A percentile compares a stretch with the other conserved stretches of the same genome.
These are phyloP conservation scores for Drosophila planitibia DNA, from an alignment of 2,888 invertebrate genomes.

Conservation along the genomic window DNA sequence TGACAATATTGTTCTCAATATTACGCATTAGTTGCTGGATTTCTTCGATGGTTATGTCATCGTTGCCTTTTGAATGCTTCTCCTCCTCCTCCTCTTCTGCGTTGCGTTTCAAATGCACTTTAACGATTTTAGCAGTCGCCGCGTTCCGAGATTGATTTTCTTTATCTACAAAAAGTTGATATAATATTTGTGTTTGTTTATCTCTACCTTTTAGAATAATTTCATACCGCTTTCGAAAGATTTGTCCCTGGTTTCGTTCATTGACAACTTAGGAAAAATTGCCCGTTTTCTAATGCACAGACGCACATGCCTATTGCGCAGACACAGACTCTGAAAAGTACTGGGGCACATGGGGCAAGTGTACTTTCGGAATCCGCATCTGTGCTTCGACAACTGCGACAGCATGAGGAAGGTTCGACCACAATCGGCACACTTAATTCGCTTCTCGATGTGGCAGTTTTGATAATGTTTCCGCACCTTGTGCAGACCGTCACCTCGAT, in stretches of 20 bases:
- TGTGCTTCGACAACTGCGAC: constrained; percentile 16
- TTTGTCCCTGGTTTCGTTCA: too few relatives aligned
- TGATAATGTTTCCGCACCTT: constrained; percentile 45
- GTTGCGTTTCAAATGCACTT: neutral
- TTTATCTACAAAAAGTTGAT: neutral
- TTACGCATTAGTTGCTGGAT: constrained; percentile 14
- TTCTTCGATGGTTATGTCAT: constrained; percentile 16
- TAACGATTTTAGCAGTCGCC: neutral
- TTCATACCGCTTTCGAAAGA: neutral
- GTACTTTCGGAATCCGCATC: constrained; percentile 1
- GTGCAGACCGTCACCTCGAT: neutral
- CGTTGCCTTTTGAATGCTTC: neutral
- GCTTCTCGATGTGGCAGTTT: constrained; percentile 29
- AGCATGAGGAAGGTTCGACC: constrained; percentile 2
- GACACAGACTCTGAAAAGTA: neutral
- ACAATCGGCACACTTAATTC: constrained; percentile 21
- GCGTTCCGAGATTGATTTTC: neutral
- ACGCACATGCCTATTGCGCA: constrained; percentile 21
- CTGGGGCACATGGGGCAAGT: constrained; percentile 11
- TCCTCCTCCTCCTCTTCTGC: neutral
- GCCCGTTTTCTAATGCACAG: neutral
- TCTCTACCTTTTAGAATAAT: neutral
- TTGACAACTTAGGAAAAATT: neutral
- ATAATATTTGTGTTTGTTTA: neutral
- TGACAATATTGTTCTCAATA: constrained; percentile 32